Evolutionary conservation across 2,797 vertebrate genomes (phyloP), one percentile per base, ranked within the genome.

Genomic region (Microchirus variegatus): DNA sequence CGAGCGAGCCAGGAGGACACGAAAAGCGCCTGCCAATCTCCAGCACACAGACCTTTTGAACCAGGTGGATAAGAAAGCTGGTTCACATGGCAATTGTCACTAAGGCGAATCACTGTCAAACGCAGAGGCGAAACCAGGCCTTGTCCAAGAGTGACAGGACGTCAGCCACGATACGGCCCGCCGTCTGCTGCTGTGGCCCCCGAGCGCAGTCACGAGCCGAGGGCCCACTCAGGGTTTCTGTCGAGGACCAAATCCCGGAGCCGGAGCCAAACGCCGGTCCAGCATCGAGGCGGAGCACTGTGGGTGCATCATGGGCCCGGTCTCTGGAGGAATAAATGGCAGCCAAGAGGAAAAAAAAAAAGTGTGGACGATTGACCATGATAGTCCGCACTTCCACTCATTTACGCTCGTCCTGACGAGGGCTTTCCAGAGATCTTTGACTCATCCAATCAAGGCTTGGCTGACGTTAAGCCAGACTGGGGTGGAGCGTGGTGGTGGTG

Each of bases 91-190:
- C 83, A 88, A 88, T 84, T 85, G 87, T 88, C 87, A 85, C 80
- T 62, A 73, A 87, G 86, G 90, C 83, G 76, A 87, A 84, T 87
- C 80, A 79, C 82, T 84, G 77, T 86, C 81, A 86, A 82, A 83
- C 80, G 78, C 66, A 1, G 70, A 88, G 85, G 87, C 87, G 58
- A 87, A 58, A n/a, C n/a, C n/a, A n/a, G 77, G 84, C 84, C 80
- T 83, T 87, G 80, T 82, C 82, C 85, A 90, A 86, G 85, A 77
- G 86, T 91, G 89, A 91, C 88, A 86, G 78, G 78, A 84, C 75
- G 86, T 85, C 88, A 85, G 87, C 91, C 89, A 87, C 83, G 88
- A 88, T 86, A 84, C 83, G 87, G 88, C 83, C 89, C 84, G 85
- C 91, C 90, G 84, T 90, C 90, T 90, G 88, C 73, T 84, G 77